These are phyloP conservation scores for Acanthornis magna DNA, from an alignment of 2,797 vertebrate species.

Conservation along the genomic window DNA sequence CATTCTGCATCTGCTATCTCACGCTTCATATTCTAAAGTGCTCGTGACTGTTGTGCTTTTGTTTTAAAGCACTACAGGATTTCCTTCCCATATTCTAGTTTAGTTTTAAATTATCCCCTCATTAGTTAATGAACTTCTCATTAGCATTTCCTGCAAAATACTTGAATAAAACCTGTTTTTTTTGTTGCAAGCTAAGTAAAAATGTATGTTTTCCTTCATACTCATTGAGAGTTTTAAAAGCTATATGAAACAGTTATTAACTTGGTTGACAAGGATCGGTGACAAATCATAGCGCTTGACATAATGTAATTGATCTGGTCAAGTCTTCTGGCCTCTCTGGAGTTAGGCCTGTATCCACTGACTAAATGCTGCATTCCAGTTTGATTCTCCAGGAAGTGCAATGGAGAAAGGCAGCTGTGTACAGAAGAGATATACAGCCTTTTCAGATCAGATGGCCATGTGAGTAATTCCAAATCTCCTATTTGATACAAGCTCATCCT, in stretches of 20 bases:
- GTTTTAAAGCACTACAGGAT: neutral
- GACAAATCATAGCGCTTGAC: neutral
- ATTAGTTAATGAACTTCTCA: neutral
- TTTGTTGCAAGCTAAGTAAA: neutral
- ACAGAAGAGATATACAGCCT: neutral
- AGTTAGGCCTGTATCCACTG: neutral
- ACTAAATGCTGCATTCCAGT: neutral
- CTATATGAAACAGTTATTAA: neutral
- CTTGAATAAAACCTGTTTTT: neutral
- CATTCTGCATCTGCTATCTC: neutral
- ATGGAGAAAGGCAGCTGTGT: neutral
- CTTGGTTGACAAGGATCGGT: neutral
- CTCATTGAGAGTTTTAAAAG: neutral
- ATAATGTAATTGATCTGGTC: neutral
- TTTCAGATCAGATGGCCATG: neutral
- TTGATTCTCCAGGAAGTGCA: neutral
- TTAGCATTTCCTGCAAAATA: neutral
- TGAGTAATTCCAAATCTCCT: neutral
- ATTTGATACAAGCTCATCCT: neutral
- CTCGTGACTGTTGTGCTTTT: neutral
- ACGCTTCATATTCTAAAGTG: neutral
- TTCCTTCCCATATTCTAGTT: neutral
- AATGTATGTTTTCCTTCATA: neutral
- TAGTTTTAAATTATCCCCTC: neutral
- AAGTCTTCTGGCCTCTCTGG: neutral